phyloP scores from a whole-genome alignment of 2,113 vertebrate genomes.

The Monarcha castaneiventris region DNA sequence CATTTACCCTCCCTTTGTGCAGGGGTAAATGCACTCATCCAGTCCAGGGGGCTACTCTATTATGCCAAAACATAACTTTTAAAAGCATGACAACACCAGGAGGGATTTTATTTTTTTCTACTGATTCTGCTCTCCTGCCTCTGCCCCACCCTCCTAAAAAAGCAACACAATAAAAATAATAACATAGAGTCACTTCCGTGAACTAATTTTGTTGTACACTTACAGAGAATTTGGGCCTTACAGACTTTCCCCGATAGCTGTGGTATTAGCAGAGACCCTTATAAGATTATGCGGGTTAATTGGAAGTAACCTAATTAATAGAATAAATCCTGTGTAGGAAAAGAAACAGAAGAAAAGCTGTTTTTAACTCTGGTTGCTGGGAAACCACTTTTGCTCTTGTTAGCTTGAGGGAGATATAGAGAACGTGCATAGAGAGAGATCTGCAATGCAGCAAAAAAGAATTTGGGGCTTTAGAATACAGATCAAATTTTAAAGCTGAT shows the following conservation, averaged over 20 bases:
- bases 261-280: slow-evolving; percentile 62
- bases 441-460: slow-evolving; percentile 63
- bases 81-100: background rate
- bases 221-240: slow-evolving; percentile 19
- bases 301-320: slow-evolving; percentile 78
- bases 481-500: slow-evolving; percentile 16
- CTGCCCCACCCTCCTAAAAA: background rate
- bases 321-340: slow-evolving; percentile 68
- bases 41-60: background rate
- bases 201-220: background rate
- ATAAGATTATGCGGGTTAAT: slow-evolving; percentile 70
- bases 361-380: slow-evolving; percentile 72
- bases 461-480: slow-evolving; percentile 40
- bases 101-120: background rate
- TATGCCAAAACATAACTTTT: background rate
- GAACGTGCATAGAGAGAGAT: slow-evolving; percentile 48
- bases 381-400: slow-evolving; percentile 69
- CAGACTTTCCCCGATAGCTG: slow-evolving; percentile 51
- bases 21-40: background rate
- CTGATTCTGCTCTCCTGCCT: background rate
- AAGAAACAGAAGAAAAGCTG: slow-evolving; percentile 72
- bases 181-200: background rate
- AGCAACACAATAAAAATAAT: background rate
- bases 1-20: background rate
- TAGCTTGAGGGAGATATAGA: slow-evolving; percentile 67